Conservation (phyloP, 2,797 vertebrate species). For the Notolabrus celidotus region DNA sequence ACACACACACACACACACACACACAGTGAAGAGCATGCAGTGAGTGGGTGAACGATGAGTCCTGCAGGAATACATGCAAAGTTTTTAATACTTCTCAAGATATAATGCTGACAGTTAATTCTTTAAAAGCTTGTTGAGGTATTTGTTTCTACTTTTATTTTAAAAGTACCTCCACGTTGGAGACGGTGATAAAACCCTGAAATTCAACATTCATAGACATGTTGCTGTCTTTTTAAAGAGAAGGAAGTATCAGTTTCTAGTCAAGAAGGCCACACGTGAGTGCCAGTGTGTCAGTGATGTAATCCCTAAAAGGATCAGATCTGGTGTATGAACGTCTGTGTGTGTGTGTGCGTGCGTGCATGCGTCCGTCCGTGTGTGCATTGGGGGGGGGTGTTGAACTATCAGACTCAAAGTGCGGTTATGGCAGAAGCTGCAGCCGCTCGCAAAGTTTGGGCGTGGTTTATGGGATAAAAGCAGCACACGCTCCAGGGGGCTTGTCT, state of each 20-base stretch:
- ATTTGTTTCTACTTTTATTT: too few relatives aligned
- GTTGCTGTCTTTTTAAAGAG: too few relatives aligned
- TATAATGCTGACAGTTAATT: too few relatives aligned
- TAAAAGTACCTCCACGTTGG: too few relatives aligned
- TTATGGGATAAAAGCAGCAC: constrained; percentile 65
- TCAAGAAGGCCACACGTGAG: constrained; percentile 39
- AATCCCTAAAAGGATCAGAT: constrained; percentile 72
- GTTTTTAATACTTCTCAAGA: too few relatives aligned
- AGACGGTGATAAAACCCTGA: too few relatives aligned
- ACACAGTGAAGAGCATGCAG: too few relatives aligned
- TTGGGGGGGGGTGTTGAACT: constrained; percentile 54
- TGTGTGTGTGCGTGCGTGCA: not conserved
- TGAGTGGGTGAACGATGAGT: too few relatives aligned
- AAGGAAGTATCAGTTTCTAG: not conserved
- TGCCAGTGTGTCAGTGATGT: constrained; percentile 62
- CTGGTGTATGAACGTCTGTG: not conserved
- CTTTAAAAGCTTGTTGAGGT: too few relatives aligned
- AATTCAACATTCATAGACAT: too few relatives aligned
- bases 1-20: too few relatives aligned
- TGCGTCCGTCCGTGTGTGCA: not conserved
- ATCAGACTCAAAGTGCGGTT: constrained; percentile 58
- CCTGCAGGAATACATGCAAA: too few relatives aligned
- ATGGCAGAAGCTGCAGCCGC: constrained; percentile 38
- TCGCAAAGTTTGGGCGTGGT: constrained; percentile 56
- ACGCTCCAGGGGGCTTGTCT: constrained; percentile 69